A percentile compares a stretch with the other conserved stretches of the same genome.
phyloP scores from a whole-genome alignment of 1,140 invertebrate species.

The Drosophila tsacasi region DNA sequence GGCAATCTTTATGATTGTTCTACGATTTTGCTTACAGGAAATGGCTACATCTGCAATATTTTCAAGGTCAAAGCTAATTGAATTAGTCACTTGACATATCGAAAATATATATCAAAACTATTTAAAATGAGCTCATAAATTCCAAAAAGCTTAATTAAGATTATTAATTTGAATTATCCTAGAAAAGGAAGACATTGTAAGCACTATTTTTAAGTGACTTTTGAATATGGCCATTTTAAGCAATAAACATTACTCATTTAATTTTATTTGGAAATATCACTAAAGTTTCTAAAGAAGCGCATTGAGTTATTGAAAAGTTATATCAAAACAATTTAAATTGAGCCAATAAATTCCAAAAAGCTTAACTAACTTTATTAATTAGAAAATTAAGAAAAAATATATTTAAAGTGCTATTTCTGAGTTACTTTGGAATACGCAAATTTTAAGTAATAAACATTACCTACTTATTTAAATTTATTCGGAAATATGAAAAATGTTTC shows the following conservation, averaged over 20 bases:
- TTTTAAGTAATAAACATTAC: background rate
- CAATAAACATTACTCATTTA: too few species aligned
- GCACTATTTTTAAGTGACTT: too few species aligned
- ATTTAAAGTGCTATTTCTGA: too few species aligned
- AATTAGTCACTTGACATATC: background rate
- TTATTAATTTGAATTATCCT: background rate
- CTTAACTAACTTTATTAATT: background rate
- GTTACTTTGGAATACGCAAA: too few species aligned
- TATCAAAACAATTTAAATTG: background rate
- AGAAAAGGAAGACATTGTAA: background rate
- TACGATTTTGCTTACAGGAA: slow-evolving; percentile 23
- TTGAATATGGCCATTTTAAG: background rate
- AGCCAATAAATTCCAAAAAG: background rate
- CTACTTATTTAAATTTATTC: too few species aligned
- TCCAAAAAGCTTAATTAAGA: too few species aligned
- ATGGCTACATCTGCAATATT: slow-evolving; percentile 14
- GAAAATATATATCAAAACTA: background rate
- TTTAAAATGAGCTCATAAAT: background rate
- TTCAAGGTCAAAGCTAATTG: slow-evolving; percentile 13
- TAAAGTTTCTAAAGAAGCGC: too few species aligned
- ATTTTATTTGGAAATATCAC: too few species aligned
- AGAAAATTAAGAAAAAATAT: background rate
- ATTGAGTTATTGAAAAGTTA: too few species aligned
- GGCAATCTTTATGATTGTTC: slow-evolving; percentile 13
- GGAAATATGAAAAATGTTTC: background rate